Conservation (phyloP, 2,888 invertebrate species). For the Dinocampus coccinellae region DNA sequence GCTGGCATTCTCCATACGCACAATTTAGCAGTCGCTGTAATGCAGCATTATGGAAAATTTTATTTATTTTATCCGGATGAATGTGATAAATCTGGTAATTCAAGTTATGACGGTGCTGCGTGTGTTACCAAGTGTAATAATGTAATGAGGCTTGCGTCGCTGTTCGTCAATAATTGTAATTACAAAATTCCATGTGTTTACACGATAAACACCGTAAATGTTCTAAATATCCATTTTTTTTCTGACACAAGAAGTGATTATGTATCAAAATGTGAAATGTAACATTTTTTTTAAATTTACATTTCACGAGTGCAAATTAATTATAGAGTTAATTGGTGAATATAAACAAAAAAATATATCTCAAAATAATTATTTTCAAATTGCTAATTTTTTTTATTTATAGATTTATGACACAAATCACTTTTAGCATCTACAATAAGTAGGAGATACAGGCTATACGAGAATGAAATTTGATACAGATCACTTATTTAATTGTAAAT, state of each 20-base stretch:
- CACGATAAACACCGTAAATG: constrained; percentile 58
- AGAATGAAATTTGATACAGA: constrained; percentile 69
- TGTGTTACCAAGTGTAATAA: constrained; percentile 58
- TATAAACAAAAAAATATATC: not conserved
- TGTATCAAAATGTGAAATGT: constrained; percentile 39
- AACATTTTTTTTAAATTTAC: not conserved
- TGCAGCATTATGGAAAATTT: constrained; percentile 71
- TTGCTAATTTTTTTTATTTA: constrained; percentile 69
- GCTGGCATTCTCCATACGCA: constrained; percentile 73
- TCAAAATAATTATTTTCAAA: constrained; percentile 60
- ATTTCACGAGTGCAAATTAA: not conserved
- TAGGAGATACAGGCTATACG: constrained; percentile 68
- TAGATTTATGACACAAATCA: constrained; percentile 69
- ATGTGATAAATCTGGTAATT: constrained; percentile 64
- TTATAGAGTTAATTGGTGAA: not conserved
- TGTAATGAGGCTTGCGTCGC: constrained; percentile 51
- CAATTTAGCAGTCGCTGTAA: constrained; percentile 72
- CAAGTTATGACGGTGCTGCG: constrained; percentile 52
- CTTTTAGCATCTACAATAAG: constrained; percentile 69
- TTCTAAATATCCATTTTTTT: constrained; percentile 58
- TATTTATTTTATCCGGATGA: constrained; percentile 76
- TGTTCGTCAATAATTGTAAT: constrained; percentile 55
- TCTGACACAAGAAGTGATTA: constrained; percentile 43
- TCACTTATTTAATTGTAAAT: constrained; percentile 68
- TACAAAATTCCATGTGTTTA: constrained; percentile 57